phyloP scores from a whole-genome alignment of 2,888 invertebrate species.

The Euproctis similis region DNA sequence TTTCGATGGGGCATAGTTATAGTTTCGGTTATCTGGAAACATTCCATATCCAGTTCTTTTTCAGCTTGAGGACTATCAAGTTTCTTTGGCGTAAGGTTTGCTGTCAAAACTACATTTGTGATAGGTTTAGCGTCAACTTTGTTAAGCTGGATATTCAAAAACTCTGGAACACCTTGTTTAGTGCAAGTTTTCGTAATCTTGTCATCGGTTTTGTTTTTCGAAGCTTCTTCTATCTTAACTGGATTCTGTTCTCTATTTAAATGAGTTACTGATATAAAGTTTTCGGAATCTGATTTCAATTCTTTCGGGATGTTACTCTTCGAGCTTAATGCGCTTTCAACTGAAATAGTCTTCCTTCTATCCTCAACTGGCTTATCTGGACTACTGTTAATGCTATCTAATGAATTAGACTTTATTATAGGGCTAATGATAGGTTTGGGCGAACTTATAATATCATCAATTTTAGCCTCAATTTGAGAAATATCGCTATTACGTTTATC shows the following conservation, averaged over 20 bases:
- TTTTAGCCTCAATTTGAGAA: constrained; percentile 73
- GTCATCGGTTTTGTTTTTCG: constrained; percentile 59
- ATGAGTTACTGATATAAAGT: constrained; percentile 75
- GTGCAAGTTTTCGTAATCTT: constrained; percentile 43
- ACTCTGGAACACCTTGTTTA: constrained; percentile 77
- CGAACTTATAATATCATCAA: constrained; percentile 72
- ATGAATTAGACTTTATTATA: constrained; percentile 71
- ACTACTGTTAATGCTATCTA: constrained; percentile 77
- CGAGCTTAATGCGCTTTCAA: constrained; percentile 60
- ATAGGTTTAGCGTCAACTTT: constrained; percentile 79
- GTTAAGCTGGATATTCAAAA: constrained; percentile 81
- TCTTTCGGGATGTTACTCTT: constrained; percentile 37
- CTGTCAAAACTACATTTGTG: constrained; percentile 80
- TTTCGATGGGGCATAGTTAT: constrained; percentile 36
- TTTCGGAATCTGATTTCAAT: constrained; percentile 48
- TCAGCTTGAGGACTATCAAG: constrained; percentile 50
- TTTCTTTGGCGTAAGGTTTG: constrained; percentile 74
- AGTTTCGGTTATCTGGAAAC: constrained; percentile 35
- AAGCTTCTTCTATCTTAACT: constrained; percentile 32
- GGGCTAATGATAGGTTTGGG: constrained; percentile 68
- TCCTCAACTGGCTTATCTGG: constrained; percentile 65
- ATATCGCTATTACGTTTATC: constrained; percentile 68
- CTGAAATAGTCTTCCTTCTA: constrained; percentile 67
- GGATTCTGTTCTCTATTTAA: constrained; percentile 66
- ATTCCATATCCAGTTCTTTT: constrained; percentile 39